These are phyloP conservation scores for Urocynchramus pylzowi DNA, from an alignment of 2,113 vertebrate genomes.

Conservation along the genomic window DNA sequence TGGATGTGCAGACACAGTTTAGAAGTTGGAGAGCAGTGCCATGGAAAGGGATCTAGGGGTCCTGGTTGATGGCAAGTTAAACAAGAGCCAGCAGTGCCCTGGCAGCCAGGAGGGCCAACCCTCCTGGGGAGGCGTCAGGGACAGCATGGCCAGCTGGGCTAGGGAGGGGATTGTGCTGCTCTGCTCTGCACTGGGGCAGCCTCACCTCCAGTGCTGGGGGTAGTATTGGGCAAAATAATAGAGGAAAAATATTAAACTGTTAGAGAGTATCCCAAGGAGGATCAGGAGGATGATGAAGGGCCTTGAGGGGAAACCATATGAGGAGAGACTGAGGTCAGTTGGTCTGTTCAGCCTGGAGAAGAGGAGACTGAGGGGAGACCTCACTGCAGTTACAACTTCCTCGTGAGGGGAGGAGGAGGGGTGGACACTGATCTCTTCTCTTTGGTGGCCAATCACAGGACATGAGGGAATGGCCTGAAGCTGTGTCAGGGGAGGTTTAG, in stretches of 20 bases:
- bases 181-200: rapidly evolving
- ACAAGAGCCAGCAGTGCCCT: background rate
- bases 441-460: background rate
- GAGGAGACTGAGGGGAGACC: background rate
- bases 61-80: rapidly evolving
- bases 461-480: background rate
- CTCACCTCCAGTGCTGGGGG: rapidly evolving
- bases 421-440: background rate
- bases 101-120: background rate
- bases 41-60: background rate
- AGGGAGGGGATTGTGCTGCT: background rate
- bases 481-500: background rate
- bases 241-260: background rate
- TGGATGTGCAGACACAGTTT: background rate
- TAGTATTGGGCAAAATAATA: rapidly evolving
- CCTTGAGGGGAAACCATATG: rapidly evolving
- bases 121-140: background rate
- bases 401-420: background rate
- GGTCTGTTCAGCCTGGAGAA: background rate
- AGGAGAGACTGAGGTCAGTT: background rate
- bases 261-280: background rate
- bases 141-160: rapidly evolving
- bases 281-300: background rate
- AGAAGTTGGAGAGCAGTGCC: background rate
- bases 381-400: background rate